phyloP scores from a whole-genome alignment of 2,888 invertebrate genomes.

The Spodoptera picta region DNA sequence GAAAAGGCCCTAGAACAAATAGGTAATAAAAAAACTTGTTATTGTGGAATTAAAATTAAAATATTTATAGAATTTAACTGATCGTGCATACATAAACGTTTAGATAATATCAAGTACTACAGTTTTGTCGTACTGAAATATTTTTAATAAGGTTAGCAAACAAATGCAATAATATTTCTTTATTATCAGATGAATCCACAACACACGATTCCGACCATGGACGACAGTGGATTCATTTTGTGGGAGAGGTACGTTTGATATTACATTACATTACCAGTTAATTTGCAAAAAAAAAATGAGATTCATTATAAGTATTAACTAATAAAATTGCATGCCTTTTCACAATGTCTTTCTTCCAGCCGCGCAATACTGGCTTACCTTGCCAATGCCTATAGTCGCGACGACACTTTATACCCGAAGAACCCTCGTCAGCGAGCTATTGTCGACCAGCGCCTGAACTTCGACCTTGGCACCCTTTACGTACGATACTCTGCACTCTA shows the following conservation, averaged over 20 bases:
- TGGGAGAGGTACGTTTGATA: constrained; percentile 89
- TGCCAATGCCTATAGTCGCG: constrained; percentile 90
- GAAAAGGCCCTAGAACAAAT: too few species aligned
- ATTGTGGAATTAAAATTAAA: too few species aligned
- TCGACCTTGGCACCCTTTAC: constrained; percentile 89
- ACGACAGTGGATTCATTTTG: constrained; percentile 91
- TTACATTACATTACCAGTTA: too few species aligned
- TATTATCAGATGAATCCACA: constrained; percentile 91
- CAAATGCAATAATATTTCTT: constrained; percentile 6
- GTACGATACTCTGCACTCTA: constrained; percentile 86
- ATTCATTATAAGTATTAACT: too few species aligned
- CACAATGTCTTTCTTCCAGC: constrained; percentile 75
- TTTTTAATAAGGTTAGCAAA: too few species aligned
- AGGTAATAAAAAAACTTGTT: too few species aligned
- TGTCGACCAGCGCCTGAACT: constrained; percentile 90
- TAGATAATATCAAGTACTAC: too few species aligned
- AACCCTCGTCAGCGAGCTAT: constrained; percentile 89
- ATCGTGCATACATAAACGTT: too few species aligned
- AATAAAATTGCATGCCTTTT: too few species aligned
- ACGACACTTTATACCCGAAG: constrained; percentile 90
- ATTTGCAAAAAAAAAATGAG: too few species aligned
- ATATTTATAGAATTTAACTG: too few species aligned
- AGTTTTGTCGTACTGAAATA: too few species aligned
- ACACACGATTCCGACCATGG: constrained; percentile 92
- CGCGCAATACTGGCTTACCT: constrained; percentile 91